Evolutionary conservation across 2,888 invertebrate species (phyloP).

Genomic region (Phorcus lineatus): DNA sequence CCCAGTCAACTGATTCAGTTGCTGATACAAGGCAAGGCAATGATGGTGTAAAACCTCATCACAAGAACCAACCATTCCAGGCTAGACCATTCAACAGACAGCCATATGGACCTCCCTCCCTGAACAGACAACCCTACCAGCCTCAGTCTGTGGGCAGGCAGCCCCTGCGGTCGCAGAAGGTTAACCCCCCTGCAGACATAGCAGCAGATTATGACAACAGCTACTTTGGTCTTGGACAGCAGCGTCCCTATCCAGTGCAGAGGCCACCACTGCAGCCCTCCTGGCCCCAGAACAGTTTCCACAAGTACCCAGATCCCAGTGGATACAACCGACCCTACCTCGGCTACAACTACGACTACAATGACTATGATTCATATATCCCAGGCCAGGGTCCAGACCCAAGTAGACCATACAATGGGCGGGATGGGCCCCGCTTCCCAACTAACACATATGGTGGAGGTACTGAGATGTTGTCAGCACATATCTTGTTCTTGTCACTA

Average conservation of each 20-base stretch:
- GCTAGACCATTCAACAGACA: background rate
- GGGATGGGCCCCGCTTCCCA: background rate
- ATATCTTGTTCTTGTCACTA: too few species aligned
- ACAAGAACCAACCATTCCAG: background rate
- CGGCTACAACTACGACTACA: slow-evolving; percentile 28
- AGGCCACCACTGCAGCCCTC: background rate
- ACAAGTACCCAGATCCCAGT: background rate
- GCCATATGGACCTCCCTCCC: background rate
- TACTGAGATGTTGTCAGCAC: background rate
- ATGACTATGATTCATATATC: slow-evolving; percentile 24
- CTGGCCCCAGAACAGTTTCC: background rate
- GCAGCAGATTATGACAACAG: background rate
- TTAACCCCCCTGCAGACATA: background rate
- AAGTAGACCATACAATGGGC: background rate
- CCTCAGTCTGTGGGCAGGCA: background rate
- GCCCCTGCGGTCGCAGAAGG: background rate
- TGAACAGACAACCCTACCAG: background rate
- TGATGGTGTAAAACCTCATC: background rate
- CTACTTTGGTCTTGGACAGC: background rate
- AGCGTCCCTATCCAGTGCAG: background rate
- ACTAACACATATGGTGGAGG: slow-evolving; percentile 17
- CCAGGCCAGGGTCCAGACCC: background rate
- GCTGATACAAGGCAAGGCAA: background rate
- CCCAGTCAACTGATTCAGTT: background rate
- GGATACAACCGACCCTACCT: slow-evolving; percentile 6